Percentiles rank a stretch among this genome's conserved stretches.
These are phyloP conservation scores for Paralvinella palmiformis DNA, from an alignment of 1,140 invertebrate genomes.

Conservation along the genomic window DNA sequence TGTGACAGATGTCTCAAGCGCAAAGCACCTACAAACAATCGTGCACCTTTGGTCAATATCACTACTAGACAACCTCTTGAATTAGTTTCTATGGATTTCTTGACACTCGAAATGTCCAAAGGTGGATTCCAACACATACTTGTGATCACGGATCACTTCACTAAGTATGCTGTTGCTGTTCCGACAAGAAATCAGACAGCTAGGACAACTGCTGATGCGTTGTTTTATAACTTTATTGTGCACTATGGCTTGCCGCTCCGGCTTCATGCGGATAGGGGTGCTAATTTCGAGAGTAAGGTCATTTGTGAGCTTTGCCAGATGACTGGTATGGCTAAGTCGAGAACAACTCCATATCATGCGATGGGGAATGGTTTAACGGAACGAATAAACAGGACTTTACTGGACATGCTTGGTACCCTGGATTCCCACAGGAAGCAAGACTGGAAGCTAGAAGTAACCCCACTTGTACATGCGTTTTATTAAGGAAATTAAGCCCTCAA, in stretches of 20 bases:
- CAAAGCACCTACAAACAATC: too few species aligned
- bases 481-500: too few species aligned
- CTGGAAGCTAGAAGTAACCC: slow-evolving; percentile 13
- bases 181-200: slow-evolving; percentile 46
- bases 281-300: slow-evolving; percentile 24
- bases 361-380: slow-evolving; percentile 28
- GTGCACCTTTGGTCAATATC: background rate
- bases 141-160: slow-evolving; percentile 46
- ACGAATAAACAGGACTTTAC: too few species aligned
- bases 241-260: slow-evolving; percentile 42
- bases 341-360: slow-evolving; percentile 27
- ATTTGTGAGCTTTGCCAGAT: slow-evolving; percentile 24
- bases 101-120: slow-evolving; percentile 7
- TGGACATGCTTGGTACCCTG: slow-evolving; percentile 23
- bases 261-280: slow-evolving; percentile 45
- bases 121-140: slow-evolving; percentile 27
- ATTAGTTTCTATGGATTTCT: background rate
- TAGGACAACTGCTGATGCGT: slow-evolving; percentile 35
- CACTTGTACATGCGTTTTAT: slow-evolving; percentile 13
- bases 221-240: slow-evolving; percentile 40
- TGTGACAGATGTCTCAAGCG: too few species aligned
- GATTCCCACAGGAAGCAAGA: slow-evolving; percentile 6
- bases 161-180: slow-evolving; percentile 42
- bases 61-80: background rate
- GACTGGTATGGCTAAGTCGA: slow-evolving; percentile 22